These are phyloP conservation scores for Arion vulgaris DNA, from an alignment of 1,140 invertebrate genomes.

Conservation along the genomic window DNA sequence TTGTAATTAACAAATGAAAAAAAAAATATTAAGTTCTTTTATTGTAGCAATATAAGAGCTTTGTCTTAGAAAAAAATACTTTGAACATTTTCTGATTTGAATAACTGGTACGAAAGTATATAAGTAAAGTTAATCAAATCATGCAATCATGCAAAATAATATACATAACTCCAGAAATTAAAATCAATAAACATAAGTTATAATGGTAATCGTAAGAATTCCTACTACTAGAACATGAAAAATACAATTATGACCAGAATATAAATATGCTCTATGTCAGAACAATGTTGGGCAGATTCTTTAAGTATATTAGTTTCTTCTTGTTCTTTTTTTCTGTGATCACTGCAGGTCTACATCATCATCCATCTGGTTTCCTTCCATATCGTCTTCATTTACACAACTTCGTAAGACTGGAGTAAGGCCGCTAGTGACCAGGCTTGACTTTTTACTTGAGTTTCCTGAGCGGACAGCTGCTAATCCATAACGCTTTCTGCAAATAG, in stretches of 20 bases:
- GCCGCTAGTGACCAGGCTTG: background rate
- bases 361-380: slow-evolving; percentile 11
- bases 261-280: background rate
- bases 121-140: background rate
- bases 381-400: slow-evolving; percentile 9
- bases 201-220: background rate
- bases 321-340: background rate
- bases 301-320: background rate
- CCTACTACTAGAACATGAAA: background rate
- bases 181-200: background rate
- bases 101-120: background rate
- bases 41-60: background rate
- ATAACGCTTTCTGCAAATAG: slow-evolving; percentile 34
- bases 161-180: background rate
- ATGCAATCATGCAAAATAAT: background rate
- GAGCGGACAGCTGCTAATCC: slow-evolving; percentile 19
- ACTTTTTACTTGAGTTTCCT: slow-evolving; percentile 1
- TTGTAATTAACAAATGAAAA: background rate
- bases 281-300: background rate
- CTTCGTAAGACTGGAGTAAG: background rate
- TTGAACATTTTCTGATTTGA: background rate
- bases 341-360: slow-evolving; percentile 27
- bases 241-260: background rate
- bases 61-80: background rate
- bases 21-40: background rate